Percentiles rank a stretch among this genome's conserved stretches.
These are phyloP conservation scores for Blastobasis adustella DNA, from an alignment of 2,888 invertebrate genomes.

Conservation along the genomic window DNA sequence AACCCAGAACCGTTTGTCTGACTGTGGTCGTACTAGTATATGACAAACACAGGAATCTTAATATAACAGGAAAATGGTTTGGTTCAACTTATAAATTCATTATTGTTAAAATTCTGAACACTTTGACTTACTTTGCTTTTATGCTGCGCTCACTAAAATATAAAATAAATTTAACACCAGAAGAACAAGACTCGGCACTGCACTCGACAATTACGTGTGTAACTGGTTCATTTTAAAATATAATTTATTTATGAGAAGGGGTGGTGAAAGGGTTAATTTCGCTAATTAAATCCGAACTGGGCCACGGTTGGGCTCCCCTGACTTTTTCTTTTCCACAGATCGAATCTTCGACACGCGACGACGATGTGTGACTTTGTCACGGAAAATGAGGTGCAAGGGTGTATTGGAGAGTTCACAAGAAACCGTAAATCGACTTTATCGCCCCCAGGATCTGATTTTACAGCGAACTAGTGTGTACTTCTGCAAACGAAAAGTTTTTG, in stretches of 20 bases:
- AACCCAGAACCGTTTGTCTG: too few species aligned
- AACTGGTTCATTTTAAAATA: not conserved
- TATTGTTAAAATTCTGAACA: too few species aligned
- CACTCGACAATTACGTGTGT: not conserved
- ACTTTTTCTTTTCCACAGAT: slow-evolving; percentile 23
- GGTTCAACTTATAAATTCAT: too few species aligned
- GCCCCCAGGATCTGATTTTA: slow-evolving; percentile 5
- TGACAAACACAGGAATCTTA: too few species aligned
- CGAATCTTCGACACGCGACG: slow-evolving; percentile 36
- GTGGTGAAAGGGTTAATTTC: not conserved
- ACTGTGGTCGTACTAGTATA: too few species aligned
- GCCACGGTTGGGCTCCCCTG: slow-evolving; percentile 9
- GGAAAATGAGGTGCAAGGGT: too few species aligned
- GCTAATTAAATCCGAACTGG: slow-evolving; percentile 11
- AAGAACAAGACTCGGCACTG: not conserved
- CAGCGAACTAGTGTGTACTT: not conserved
- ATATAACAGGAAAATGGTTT: too few species aligned
- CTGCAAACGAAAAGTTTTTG: not conserved
- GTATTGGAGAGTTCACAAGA: too few species aligned
- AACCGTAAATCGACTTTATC: too few species aligned
- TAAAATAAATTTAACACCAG: not conserved
- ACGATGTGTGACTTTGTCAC: slow-evolving; percentile 22
- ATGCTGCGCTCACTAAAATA: too few species aligned
- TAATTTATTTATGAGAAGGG: slow-evolving; percentile 1
- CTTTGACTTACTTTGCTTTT: too few species aligned